Base-by-base conservation (phyloP, 2,113 vertebrate genomes). In the Cichladusa arquata region DNA sequence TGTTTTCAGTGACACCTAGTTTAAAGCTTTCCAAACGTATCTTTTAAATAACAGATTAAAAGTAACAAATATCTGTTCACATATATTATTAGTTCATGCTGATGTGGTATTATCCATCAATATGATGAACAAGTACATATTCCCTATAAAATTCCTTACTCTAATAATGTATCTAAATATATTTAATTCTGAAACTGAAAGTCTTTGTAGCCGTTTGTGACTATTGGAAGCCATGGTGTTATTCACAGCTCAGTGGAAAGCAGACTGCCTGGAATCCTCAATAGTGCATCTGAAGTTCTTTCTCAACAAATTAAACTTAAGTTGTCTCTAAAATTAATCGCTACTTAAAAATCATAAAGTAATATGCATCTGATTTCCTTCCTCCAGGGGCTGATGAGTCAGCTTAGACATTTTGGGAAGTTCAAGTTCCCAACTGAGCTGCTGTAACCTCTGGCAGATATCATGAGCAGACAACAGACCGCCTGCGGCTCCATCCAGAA, bases 381-480 rank as follows among this genome's bases (percentile, higher is more conserved):
- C 38, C 19, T 91, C 56, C 60, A 73, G 36, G 42, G 34, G 17
- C 13, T 67, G 28, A 74, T 80, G 77, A 54, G 33, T 81, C 56
- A 78, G 26, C 19, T 84, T 61, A 71, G 53, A 74, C 15, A 58
- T 89, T 91, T 87, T 91, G 45, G 42, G 53, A 88, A 81, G 54
- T 31, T 61, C n/a, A 36, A 61, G 36, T n/a, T 95, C 33, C 61
- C 62, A 73, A 9, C 77, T 28, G 12, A 94, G 76, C 60, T 91
- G 81, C 57, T 95, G 72, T 83, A 83, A 72, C 51, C 60, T 74
- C 73, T 72, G 78, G 70, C 36, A 82, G 83, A 25, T 44, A 47
- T 98, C 93, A 98, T 17, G 94, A 98, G 70, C 98, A 98, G 70
- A 96, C 95, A 92, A 97, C 91, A 1, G 95, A 89, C 26, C 81